A percentile compares a stretch with the other conserved stretches of the same genome.
These are phyloP conservation scores for Spondyliosoma cantharus DNA, from an alignment of 2,797 vertebrate species.

Conservation along the genomic window DNA sequence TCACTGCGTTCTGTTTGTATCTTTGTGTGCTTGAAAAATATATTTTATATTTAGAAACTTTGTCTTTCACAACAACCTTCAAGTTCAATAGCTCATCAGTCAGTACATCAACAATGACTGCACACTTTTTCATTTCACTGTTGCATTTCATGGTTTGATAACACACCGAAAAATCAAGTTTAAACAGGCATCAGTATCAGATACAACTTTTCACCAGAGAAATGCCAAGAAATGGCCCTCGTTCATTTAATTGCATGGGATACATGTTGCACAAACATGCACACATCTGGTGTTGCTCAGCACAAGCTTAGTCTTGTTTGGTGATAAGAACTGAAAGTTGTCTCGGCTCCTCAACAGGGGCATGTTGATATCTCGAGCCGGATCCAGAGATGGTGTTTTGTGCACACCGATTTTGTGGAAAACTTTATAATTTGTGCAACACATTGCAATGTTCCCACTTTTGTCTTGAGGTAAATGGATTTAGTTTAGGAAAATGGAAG, in stretches of 20 bases:
- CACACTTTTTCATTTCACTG: background rate
- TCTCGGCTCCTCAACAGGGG: slow-evolving; percentile 28
- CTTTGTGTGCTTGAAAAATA: slow-evolving; percentile 10
- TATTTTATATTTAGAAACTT: slow-evolving; percentile 15
- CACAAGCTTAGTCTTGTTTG: slow-evolving; percentile 54
- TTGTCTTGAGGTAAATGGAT: background rate
- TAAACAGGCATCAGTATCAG: slow-evolving; percentile 1
- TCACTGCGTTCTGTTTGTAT: background rate
- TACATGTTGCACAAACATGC: slow-evolving; percentile 15
- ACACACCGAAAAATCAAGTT: background rate
- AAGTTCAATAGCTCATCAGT: slow-evolving; percentile 3
- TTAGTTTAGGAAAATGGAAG: background rate
- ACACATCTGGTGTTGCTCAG: slow-evolving; percentile 27
- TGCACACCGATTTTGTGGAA: background rate
- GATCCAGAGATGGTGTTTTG: background rate
- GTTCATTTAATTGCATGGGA: background rate
- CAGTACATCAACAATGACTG: background rate
- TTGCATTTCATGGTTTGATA: background rate
- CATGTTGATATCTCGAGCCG: slow-evolving; percentile 10
- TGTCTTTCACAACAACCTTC: background rate
- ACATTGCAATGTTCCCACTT: background rate
- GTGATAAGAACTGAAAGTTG: slow-evolving; percentile 34
- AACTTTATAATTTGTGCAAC: background rate
- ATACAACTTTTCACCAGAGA: background rate
- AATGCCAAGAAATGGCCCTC: background rate